Conservation (phyloP, 2,888 invertebrate species). For the Merodon equestris region DNA sequence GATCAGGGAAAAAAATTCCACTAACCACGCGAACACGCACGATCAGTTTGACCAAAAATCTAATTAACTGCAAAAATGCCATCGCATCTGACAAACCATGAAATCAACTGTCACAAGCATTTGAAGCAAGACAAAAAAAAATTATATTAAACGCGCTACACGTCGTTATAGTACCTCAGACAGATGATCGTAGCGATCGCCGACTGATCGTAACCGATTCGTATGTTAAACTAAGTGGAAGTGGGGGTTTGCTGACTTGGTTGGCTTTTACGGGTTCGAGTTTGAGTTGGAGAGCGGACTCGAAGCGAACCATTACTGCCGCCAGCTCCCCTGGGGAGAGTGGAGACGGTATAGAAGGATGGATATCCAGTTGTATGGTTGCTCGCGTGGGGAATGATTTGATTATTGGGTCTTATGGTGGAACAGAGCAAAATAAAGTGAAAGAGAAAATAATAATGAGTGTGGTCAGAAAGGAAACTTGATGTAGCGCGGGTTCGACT, state of each 20-base stretch:
- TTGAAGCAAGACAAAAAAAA: background rate
- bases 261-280: conserved; percentile 13
- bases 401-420: background rate
- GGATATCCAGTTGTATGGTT: background rate
- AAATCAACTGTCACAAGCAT: conserved; percentile 47
- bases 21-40: conserved; percentile 8
- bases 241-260: conserved; percentile 33
- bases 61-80: conserved; percentile 14
- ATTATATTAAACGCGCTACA: conserved; percentile 9
- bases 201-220: conserved; percentile 65
- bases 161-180: background rate
- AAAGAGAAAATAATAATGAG: conserved; percentile 53
- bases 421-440: conserved; percentile 2
- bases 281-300: conserved; percentile 41
- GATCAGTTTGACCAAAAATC: conserved; percentile 6
- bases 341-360: conserved; percentile 22
- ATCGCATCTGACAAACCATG: no score
- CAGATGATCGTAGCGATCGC: conserved; percentile 53
- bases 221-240: conserved; percentile 43
- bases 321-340: background rate
- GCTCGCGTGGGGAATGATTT: conserved; percentile 3
- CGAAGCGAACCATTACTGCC: conserved; percentile 7
- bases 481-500: conserved; percentile 23
- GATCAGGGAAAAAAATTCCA: conserved; percentile 2
- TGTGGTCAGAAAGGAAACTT: conserved; percentile 47